Conservation (phyloP, 2,113 vertebrate genomes). For the Eclectus roratus region DNA sequence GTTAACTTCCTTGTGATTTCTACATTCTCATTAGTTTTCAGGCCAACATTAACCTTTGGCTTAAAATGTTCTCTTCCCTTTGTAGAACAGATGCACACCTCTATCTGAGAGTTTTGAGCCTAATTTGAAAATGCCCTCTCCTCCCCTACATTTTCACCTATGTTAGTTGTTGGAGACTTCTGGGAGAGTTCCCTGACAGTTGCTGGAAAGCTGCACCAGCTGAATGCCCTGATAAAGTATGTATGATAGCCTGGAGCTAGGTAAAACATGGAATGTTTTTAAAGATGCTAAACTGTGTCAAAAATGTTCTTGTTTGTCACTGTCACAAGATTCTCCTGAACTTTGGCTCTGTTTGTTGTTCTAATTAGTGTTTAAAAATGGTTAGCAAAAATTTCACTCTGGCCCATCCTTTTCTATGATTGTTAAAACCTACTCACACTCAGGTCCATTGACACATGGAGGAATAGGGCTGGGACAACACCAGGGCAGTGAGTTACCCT, state of each 20-base stretch:
- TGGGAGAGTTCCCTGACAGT: background rate
- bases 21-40: background rate
- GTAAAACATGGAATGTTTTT: background rate
- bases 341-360: background rate
- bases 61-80: background rate
- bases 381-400: background rate
- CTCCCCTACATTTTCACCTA: background rate
- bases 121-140: background rate
- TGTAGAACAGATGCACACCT: background rate
- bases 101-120: background rate
- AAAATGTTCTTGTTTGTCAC: background rate
- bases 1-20: background rate
- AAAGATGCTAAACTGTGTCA: background rate
- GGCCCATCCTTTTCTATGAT: background rate
- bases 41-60: background rate
- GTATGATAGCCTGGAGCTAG: accelerated
- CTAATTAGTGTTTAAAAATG: background rate
- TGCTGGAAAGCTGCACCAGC: background rate
- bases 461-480: background rate
- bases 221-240: background rate
- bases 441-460: background rate
- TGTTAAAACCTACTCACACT: background rate
- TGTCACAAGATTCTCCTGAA: background rate
- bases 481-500: background rate
- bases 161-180: background rate